Evolutionary conservation across 2,113 vertebrate species (phyloP).

Genomic region (Calidris pugnax): DNA sequence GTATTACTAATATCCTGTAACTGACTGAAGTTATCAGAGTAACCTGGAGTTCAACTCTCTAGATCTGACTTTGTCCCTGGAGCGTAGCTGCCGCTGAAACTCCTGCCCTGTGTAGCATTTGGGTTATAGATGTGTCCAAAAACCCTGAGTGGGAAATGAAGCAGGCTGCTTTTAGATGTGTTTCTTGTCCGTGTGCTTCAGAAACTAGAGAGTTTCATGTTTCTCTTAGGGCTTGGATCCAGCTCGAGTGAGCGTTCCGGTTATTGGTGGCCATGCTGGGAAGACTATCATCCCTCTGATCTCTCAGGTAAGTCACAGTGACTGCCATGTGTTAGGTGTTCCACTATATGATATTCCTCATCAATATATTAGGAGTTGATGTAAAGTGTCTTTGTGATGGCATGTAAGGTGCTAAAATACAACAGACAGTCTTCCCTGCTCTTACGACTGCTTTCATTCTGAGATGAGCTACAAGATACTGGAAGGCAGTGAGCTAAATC

Average conservation of each 20-base stretch:
- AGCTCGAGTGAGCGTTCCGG: conserved; percentile 89
- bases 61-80: not conserved
- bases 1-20: not conserved
- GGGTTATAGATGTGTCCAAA: not conserved
- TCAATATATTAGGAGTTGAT: fast-evolving
- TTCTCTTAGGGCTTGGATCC: conserved; percentile 87
- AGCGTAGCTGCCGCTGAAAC: not conserved
- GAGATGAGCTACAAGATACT: not conserved
- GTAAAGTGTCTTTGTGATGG: not conserved
- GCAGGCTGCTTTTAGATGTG: not conserved
- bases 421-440: not conserved
- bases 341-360: not conserved
- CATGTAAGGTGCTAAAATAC: not conserved
- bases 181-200: not conserved
- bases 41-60: not conserved
- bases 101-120: not conserved
- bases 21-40: not conserved
- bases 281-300: conserved; percentile 98
- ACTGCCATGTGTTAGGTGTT: not conserved
- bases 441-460: not conserved
- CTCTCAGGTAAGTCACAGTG: conserved; percentile 80
- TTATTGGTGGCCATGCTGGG: conserved; percentile 94
- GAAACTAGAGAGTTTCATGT: not conserved
- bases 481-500: not conserved
- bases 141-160: not conserved